Conservation (phyloP, 2,113 vertebrate species). For the Albula goreensis region DNA sequence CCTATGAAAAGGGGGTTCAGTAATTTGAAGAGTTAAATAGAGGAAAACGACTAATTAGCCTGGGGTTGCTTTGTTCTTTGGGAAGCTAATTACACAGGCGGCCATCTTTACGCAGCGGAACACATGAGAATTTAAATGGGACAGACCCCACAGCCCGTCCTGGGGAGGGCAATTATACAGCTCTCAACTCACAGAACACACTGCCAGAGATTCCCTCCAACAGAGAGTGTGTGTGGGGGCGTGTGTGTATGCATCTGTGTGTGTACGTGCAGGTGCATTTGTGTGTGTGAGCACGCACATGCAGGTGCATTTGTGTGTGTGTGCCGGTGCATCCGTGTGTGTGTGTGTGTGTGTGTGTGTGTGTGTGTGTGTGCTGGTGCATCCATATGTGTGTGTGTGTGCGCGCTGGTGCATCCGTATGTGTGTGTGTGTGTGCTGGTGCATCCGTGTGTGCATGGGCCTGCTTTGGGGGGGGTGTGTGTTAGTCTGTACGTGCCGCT, state of each 20-base stretch:
- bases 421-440: no score
- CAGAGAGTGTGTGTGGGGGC: neutral
- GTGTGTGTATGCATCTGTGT: neutral
- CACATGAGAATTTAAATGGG: conserved; percentile 50
- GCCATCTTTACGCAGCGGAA: conserved; percentile 60
- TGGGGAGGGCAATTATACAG: conserved; percentile 65
- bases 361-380: no score
- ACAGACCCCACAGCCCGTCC: conserved; percentile 40
- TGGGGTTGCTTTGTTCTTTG: conserved; percentile 49
- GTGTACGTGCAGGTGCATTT: neutral
- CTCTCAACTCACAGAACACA: conserved; percentile 62
- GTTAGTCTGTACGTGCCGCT: no score
- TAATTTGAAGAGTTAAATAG: conserved; percentile 56
- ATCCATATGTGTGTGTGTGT: no score
- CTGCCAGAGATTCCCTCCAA: conserved; percentile 38
- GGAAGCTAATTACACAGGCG: conserved; percentile 60
- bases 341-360: no score
- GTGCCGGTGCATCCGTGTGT: neutral
- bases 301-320: neutral
- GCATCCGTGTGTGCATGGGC: no score
- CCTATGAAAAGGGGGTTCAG: conserved; percentile 33
- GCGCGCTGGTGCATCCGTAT: no score
- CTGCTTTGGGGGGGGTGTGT: no score
- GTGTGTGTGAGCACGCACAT: neutral
- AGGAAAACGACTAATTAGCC: conserved; percentile 51